phyloP scores from a whole-genome alignment of 2,113 vertebrate genomes.

The Argyrosomus japonicus region DNA sequence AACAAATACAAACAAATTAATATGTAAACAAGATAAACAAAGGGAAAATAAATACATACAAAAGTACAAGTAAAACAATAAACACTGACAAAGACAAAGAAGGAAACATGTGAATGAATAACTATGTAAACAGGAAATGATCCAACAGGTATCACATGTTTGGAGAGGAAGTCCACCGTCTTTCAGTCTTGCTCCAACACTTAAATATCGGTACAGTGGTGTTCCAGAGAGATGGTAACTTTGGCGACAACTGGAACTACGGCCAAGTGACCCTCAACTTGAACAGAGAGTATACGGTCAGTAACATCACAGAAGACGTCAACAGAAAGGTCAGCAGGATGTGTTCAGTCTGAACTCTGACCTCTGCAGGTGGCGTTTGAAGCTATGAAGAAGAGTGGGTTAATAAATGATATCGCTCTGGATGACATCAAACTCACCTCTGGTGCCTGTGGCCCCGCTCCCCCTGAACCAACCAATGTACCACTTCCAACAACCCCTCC shows the following conservation, averaged over 20 bases:
- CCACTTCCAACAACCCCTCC: conserved; percentile 77
- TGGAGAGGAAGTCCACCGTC: conserved; percentile 80
- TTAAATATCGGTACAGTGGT: conserved; percentile 55
- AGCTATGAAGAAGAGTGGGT: conserved; percentile 81
- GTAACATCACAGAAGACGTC: conserved; percentile 48
- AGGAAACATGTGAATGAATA: not conserved
- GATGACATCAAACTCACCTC: conserved; percentile 88
- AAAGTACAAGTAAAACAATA: too few species aligned
- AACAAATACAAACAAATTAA: not conserved
- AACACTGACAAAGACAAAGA: not conserved
- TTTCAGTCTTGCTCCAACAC: conserved; percentile 78
- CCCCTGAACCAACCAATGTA: conserved; percentile 88
- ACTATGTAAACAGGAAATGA: not conserved
- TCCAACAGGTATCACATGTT: conserved; percentile 93
- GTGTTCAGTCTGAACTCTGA: not conserved
- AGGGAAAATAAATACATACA: not conserved
- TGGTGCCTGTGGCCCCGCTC: conserved; percentile 82
- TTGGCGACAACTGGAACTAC: conserved; percentile 91
- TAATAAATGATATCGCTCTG: conserved; percentile 87
- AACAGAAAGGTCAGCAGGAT: not conserved
- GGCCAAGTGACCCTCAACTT: conserved; percentile 90
- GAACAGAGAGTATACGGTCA: conserved; percentile 83
- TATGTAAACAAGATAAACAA: not conserved
- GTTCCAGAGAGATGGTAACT: conserved; percentile 91
- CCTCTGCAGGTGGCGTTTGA: conserved; percentile 88